Base-by-base conservation (phyloP, 2,888 invertebrate genomes). In the Drosophila neonasuta region DNA sequence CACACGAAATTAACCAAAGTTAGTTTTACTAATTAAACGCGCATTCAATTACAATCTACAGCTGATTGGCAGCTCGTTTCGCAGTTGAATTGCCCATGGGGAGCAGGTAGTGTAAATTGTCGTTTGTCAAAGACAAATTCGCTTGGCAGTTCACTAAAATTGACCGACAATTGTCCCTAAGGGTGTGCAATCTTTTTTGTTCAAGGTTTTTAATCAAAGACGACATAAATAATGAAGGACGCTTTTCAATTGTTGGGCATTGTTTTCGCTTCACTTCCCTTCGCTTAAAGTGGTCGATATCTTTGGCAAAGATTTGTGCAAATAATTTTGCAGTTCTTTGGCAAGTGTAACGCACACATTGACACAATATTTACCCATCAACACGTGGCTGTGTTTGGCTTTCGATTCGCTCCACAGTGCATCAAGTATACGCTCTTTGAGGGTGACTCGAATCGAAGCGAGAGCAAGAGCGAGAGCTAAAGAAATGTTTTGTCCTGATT, bases 21-120 rank as follows among this genome's bases (percentile, higher is more conserved):
- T 72, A 67, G 72, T 79, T 74, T 69, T 64, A 69, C 71, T 77
- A 79, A 80, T 81, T 80, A 77, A 81, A 71, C 59, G 63, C 30
- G 65, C 61, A 64, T 81, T 79, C 50, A 80, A 79, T 80, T 77
- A 77, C 44, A 41, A 41, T 13, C 15, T 7, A 7, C 39, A 67
- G 20, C 46, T 62, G 57, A 74, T 73, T 74, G 69, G 58, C 66
- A 70, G 57, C 11, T 39, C 46, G 54, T 15, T 15, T 36, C n/a
- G 34, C 60, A 13, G 9, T 52, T 36, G 34, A 30, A 36, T 36
- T 8, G n/a, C 13, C 57, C 49, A 32, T 41, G 50, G 48, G 71
- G 49, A 24, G 34, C 44, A 15, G 4, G 36, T 1, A 4, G 34
- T 34, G 34, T 34, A 34, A 11, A 34, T 10, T 32, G 29, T 32